These are phyloP conservation scores for Acropora tenuis DNA, from an alignment of 64 coral and sea anemone genomes.

Conservation along the genomic window DNA sequence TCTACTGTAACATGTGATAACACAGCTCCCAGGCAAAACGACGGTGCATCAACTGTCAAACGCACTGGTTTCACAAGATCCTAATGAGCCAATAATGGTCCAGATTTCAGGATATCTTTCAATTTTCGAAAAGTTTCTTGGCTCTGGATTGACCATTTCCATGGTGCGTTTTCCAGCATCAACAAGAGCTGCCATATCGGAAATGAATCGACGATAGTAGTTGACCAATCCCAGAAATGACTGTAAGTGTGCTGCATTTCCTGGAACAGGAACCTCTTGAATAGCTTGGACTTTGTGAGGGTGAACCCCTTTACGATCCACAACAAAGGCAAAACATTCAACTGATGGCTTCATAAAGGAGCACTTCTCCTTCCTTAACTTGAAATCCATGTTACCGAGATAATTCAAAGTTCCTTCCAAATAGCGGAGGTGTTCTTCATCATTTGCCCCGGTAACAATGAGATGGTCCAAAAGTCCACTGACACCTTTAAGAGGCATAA, in stretches of 20 bases:
- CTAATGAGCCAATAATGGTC: slow-evolving; percentile 43
- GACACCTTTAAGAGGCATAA: slow-evolving; percentile 29
- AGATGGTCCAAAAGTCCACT: slow-evolving; percentile 23
- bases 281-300: slow-evolving; percentile 42
- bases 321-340: background rate
- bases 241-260: slow-evolving; percentile 14
- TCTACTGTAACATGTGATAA: slow-evolving; percentile 34
- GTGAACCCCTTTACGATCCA: slow-evolving; percentile 2
- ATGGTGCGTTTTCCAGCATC: background rate
- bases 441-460: background rate
- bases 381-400: no score
- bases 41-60: slow-evolving; percentile 57
- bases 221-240: slow-evolving; percentile 34
- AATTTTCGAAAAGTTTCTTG: slow-evolving; percentile 39
- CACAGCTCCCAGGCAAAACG: slow-evolving; percentile 39
- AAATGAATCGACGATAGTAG: slow-evolving; percentile 48
- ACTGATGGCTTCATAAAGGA: background rate
- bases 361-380: no score
- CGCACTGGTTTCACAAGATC: slow-evolving; percentile 24
- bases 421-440: no score
- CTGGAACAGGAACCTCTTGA: slow-evolving; percentile 10
- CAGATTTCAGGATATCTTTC: slow-evolving; percentile 38
- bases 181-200: slow-evolving; percentile 19
- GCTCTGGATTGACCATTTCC: slow-evolving; percentile 45
- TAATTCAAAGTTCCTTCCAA: no score